These are phyloP conservation scores for Monopterus albus DNA, from an alignment of 2,113 vertebrate species.

Conservation along the genomic window DNA sequence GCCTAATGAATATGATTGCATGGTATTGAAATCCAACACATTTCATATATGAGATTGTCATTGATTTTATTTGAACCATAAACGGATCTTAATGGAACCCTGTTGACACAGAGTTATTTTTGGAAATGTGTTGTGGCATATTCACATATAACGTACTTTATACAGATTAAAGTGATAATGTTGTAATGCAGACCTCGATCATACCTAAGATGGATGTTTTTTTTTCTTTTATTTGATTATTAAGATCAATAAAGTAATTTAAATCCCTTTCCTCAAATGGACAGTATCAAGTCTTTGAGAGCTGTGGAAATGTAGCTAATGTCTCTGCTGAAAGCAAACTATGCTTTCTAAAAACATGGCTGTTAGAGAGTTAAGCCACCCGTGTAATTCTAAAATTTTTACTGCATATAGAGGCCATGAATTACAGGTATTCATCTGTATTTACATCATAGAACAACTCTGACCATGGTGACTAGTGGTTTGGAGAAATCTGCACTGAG, in stretches of 20 bases:
- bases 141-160: conserved; percentile 19
- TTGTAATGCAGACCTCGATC: conserved; percentile 36
- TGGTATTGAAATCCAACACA: conserved; percentile 65
- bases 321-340: neutral
- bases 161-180: conserved; percentile 28
- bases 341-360: neutral
- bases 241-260: conserved; percentile 77
- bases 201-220: conserved; percentile 15
- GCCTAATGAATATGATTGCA: conserved; percentile 61
- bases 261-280: conserved; percentile 33
- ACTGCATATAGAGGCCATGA: neutral
- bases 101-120: conserved; percentile 18
- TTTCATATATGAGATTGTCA: conserved; percentile 42
- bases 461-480: neutral
- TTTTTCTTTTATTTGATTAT: conserved; percentile 46
- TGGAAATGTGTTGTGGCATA: neutral
- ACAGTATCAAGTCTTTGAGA: neutral
- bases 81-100: conserved; percentile 35
- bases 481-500: neutral
- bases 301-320: neutral
- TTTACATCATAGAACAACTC: neutral
- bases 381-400: neutral
- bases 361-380: neutral
- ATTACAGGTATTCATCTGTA: neutral
- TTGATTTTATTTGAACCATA: conserved; percentile 54